Evolutionary conservation across 2,888 invertebrate species (phyloP).

Genomic region (Tetragonisca angustula): DNA sequence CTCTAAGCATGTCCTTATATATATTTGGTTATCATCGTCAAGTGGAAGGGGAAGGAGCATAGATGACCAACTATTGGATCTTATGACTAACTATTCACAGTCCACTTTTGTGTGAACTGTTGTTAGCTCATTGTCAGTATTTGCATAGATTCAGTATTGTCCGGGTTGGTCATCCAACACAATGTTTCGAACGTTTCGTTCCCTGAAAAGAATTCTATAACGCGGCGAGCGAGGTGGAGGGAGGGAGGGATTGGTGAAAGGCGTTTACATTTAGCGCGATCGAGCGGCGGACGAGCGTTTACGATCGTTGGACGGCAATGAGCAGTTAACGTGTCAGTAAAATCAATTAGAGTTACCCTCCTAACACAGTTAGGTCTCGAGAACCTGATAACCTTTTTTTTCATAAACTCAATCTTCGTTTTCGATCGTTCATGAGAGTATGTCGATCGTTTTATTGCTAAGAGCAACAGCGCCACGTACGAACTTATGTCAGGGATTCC

Average conservation of each 20-base stretch:
- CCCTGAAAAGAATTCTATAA: conserved; percentile 2
- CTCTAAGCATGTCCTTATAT: no score
- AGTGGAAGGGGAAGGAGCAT: no score
- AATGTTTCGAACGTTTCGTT: not conserved
- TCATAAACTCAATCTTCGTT: conserved; percentile 57
- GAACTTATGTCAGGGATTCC: not conserved
- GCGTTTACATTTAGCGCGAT: conserved; percentile 28
- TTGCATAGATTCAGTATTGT: no score
- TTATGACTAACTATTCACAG: no score
- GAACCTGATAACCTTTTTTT: conserved; percentile 64
- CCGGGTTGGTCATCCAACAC: no score
- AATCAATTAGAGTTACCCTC: conserved; percentile 78
- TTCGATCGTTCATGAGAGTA: conserved; percentile 48
- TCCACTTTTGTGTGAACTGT: no score
- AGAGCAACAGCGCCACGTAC: not conserved
- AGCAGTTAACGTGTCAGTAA: conserved; percentile 79
- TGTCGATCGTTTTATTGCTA: conserved; percentile 51
- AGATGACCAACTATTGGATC: no score
- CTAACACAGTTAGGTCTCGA: conserved; percentile 64
- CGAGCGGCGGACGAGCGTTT: conserved; percentile 53
- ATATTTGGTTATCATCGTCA: no score
- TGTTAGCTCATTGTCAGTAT: no score
- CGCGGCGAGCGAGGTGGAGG: not conserved
- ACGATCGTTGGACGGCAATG: conserved; percentile 74
- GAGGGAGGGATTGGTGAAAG: not conserved